phyloP scores from a whole-genome alignment of 2,797 vertebrate species.

The Sebastes steindachneri region DNA sequence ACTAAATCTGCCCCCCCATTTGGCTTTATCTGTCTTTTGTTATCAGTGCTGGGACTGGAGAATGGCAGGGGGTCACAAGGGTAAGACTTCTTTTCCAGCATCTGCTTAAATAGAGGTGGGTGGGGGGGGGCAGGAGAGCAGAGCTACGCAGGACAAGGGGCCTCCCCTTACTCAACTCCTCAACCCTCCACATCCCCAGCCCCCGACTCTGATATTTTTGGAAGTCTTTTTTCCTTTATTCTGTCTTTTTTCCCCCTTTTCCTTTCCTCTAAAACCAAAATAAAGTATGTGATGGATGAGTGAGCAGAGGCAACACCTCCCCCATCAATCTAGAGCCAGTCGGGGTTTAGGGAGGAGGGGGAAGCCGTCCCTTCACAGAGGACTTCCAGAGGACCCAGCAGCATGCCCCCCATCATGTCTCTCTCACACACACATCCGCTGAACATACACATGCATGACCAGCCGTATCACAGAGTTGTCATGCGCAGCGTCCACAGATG shows the following conservation, averaged over 20 bases:
- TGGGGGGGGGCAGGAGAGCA: conserved; percentile 26
- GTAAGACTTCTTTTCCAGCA: conserved; percentile 77
- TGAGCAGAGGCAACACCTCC: conserved; percentile 82
- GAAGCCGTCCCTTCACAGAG: conserved; percentile 60
- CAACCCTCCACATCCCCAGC: conserved; percentile 51
- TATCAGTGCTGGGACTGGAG: conserved; percentile 62
- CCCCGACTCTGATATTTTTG: conserved; percentile 82
- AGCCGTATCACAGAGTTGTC: conserved; percentile 6
- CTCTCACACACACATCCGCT: conserved; percentile 45
- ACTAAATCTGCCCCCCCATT: conserved; percentile 64
- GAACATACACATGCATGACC: conserved; percentile 35
- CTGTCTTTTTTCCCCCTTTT: conserved; percentile 59
- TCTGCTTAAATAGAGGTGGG: conserved; percentile 63
- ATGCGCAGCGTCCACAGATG: conserved; percentile 8
- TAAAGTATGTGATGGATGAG: conserved; percentile 86
- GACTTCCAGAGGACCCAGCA: conserved; percentile 63
- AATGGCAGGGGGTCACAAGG: conserved; percentile 71
- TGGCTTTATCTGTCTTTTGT: conserved; percentile 84
- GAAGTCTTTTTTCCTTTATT: conserved; percentile 73
- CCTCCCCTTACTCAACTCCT: conserved; percentile 65
- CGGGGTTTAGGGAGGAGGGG: conserved; percentile 46
- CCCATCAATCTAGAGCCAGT: conserved; percentile 79
- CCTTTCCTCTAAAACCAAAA: conserved; percentile 84
- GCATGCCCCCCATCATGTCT: conserved; percentile 56
- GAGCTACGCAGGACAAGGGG: conserved; percentile 57